phyloP scores from a whole-genome alignment of 2,113 vertebrate species.

The Corvus cornix region DNA sequence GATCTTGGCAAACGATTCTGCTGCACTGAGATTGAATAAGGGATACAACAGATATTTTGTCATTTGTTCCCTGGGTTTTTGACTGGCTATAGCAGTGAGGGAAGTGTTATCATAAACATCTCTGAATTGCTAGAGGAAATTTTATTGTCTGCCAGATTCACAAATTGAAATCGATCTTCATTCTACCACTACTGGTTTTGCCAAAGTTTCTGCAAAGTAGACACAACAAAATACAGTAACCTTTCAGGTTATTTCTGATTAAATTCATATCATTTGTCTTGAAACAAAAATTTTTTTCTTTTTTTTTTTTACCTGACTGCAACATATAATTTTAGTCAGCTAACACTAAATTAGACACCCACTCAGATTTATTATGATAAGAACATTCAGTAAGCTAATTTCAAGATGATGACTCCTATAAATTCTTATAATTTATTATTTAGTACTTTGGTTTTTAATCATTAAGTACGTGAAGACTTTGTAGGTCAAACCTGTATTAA shows the following conservation, averaged over 20 bases:
- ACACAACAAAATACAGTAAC: slow-evolving; percentile 14
- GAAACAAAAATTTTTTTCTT: slow-evolving; percentile 77
- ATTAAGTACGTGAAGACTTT: slow-evolving; percentile 87
- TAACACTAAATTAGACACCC: slow-evolving; percentile 86
- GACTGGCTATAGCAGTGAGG: neutral
- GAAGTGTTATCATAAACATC: slow-evolving; percentile 51
- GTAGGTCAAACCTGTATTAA: slow-evolving; percentile 89
- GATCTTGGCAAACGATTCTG: neutral
- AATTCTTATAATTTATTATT: slow-evolving; percentile 91
- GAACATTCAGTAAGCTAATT: slow-evolving; percentile 88
- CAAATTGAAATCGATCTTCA: slow-evolving; percentile 65
- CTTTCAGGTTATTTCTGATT: slow-evolving; percentile 78
- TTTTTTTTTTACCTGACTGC: slow-evolving; percentile 71
- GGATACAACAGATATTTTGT: neutral
- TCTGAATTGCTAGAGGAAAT: neutral
- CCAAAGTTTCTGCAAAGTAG: slow-evolving; percentile 52
- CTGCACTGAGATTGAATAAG: neutral
- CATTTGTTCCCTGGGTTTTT: neutral
- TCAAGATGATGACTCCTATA: slow-evolving; percentile 88
- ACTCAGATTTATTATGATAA: slow-evolving; percentile 89
- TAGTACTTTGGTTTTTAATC: slow-evolving; percentile 88
- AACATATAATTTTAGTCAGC: slow-evolving; percentile 87
- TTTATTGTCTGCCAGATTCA: slow-evolving; percentile 57
- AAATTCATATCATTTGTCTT: slow-evolving; percentile 82
- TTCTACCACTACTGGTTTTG: slow-evolving; percentile 5